Evolutionary conservation across 1,140 invertebrate species (phyloP), one percentile per base, ranked within the genome.

Genomic region (Scylla paramamosain): DNA sequence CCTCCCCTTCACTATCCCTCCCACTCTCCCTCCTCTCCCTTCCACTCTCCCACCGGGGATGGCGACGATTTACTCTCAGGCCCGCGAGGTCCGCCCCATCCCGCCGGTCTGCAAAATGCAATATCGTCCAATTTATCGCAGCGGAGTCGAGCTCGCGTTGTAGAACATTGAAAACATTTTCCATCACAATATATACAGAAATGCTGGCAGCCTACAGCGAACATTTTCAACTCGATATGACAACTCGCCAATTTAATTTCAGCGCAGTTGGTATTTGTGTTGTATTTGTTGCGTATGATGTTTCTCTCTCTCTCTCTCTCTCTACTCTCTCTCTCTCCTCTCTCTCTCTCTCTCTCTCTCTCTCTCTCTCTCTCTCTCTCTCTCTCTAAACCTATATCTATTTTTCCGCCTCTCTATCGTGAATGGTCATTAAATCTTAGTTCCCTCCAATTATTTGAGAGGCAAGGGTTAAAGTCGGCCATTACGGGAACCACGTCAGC

Each of bases 41-140:
- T 28, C 87, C 87, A 39, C 39, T 45, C 89, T 29, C 46, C 89
- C 89, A 59, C 32, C 90, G 39, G 52, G 20, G 52, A n/a, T 77
- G 59, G 48, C 29, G 46, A 91, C 52, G 90, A 91, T 91, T 91
- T 91, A 91, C 90, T 91, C 90, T 25, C n/a, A 77, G 90, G 29
- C n/a, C 59, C 29, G 48, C 52, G 12, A 46, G 20, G 10, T 32
- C n/a, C 52, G 90, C 59, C 20, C 52, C 52, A 67, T 77, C 29
- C 52, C 28, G 29, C 90, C 52, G 90, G 52, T 91, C 52, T 77
- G 59, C 90, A 91, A 91, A 91, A 91, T 91, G 90, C 90, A 91
- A 91, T 91, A 91, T 91, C 90, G 90, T 91, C 90, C 90, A 91
- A 91, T 91, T 91, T 91, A 91, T 91, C 20, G 90, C n/a, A 32